A percentile compares a stretch with the other conserved stretches of the same genome.
These are phyloP conservation scores for Spilogale gracilis DNA, from an alignment of 2,113 vertebrate species.

Conservation along the genomic window DNA sequence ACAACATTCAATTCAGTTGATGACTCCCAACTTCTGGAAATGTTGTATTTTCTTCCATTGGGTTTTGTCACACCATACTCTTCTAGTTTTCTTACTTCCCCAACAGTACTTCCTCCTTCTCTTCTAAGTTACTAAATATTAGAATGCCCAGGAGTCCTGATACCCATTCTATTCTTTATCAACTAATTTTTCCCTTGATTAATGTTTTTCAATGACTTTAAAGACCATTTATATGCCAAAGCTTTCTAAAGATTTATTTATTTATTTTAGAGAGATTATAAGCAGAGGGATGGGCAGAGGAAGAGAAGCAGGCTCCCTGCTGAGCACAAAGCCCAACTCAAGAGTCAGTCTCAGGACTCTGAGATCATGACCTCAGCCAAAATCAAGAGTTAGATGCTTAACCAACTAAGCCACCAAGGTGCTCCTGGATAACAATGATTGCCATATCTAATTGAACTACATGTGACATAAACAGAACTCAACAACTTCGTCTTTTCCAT, in stretches of 20 bases:
- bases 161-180: background rate
- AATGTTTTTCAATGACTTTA: background rate
- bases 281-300: background rate
- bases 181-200: background rate
- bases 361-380: background rate
- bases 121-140: background rate
- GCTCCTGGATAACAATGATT: background rate
- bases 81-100: background rate
- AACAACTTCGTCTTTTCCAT: background rate
- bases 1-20: background rate
- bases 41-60: background rate
- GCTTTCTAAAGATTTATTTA: background rate
- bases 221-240: background rate
- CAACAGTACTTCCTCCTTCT: background rate
- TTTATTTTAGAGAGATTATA: background rate
- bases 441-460: slow-evolving; percentile 1
- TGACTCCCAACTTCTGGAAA: background rate
- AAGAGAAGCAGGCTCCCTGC: background rate
- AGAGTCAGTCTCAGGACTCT: background rate
- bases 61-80: background rate
- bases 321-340: background rate
- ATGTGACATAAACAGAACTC: background rate
- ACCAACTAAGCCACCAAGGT: background rate
- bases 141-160: background rate
- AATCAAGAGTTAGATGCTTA: background rate